phyloP scores from a whole-genome alignment of 1,140 invertebrate species.

The Nomia melanderi region DNA sequence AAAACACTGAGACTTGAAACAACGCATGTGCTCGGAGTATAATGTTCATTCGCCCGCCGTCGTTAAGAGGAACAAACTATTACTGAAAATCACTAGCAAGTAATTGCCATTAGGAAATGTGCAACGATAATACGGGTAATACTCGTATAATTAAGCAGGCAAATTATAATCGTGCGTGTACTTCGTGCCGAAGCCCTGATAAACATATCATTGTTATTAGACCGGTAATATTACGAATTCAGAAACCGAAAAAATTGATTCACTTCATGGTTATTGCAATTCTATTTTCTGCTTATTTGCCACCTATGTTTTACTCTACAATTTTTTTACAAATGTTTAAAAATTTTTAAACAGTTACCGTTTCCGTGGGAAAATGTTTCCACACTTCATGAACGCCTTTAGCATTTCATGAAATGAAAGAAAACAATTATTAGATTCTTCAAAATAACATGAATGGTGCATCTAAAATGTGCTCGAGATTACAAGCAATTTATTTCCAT shows the following conservation, averaged over 20 bases:
- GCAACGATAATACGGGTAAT: neutral
- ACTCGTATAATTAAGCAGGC: conserved; percentile 13
- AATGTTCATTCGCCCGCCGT: neutral
- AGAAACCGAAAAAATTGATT: conserved; percentile 2
- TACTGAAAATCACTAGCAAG: neutral
- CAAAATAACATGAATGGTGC: too few species aligned
- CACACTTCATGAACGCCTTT: too few species aligned
- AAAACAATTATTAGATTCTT: too few species aligned
- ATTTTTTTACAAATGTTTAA: too few species aligned
- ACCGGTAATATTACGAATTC: conserved; percentile 1
- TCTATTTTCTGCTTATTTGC: too few species aligned
- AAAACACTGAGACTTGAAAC: neutral
- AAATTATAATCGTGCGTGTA: conserved; percentile 16
- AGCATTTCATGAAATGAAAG: too few species aligned
- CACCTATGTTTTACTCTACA: too few species aligned
- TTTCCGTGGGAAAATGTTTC: neutral
- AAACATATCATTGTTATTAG: conserved; percentile 24
- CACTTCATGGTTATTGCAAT: neutral
- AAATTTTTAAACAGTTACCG: neutral
- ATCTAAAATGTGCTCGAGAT: too few species aligned
- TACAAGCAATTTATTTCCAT: too few species aligned
- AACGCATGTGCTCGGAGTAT: neutral
- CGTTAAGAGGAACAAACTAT: neutral
- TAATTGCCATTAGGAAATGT: conserved; percentile 18
- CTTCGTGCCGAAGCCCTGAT: conserved; percentile 18